phyloP scores from a whole-genome alignment of 1,140 invertebrate genomes.

The Drosophila parabipectinata region DNA sequence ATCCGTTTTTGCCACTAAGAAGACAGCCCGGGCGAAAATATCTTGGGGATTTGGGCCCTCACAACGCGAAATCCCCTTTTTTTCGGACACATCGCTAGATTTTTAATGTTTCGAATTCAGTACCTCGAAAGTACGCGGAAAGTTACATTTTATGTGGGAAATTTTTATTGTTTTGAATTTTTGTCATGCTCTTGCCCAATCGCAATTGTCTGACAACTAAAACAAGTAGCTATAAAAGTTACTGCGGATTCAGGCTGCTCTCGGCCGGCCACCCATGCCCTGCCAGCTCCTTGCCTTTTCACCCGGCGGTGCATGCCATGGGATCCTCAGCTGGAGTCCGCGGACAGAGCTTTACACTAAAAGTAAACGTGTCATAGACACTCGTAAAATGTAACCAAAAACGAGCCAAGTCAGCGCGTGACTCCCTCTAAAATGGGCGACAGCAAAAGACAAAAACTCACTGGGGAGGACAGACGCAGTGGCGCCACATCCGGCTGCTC shows the following conservation, averaged over 20 bases:
- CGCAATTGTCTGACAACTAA: constrained; percentile 35
- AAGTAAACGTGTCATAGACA: constrained; percentile 66
- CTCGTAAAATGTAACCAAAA: constrained; percentile 47
- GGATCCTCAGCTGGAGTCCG: constrained; percentile 6
- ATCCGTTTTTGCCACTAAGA: constrained; percentile 34
- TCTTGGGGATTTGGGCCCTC: constrained; percentile 31
- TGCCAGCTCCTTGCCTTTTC: not conserved
- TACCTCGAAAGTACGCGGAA: constrained; percentile 23
- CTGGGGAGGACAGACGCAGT: not conserved
- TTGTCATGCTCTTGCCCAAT: constrained; percentile 13
- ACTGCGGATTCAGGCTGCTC: constrained; percentile 5
- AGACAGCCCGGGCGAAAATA: constrained; percentile 57
- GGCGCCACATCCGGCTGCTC: not conserved
- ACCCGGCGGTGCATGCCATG: not conserved
- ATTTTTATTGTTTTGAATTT: constrained; percentile 78
- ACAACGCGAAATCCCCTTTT: not conserved
- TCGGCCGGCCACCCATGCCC: not conserved
- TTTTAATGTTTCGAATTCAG: constrained; percentile 66
- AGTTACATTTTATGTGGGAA: constrained; percentile 63
- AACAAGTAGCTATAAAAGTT: constrained; percentile 47
- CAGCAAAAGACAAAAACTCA: not conserved
- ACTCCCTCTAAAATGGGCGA: constrained; percentile 31
- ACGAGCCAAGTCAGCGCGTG: constrained; percentile 32
- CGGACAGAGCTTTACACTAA: constrained; percentile 54
- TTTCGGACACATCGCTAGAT: constrained; percentile 19